Conservation (phyloP, 2,797 vertebrate species). For the Gallinago solitaria region DNA sequence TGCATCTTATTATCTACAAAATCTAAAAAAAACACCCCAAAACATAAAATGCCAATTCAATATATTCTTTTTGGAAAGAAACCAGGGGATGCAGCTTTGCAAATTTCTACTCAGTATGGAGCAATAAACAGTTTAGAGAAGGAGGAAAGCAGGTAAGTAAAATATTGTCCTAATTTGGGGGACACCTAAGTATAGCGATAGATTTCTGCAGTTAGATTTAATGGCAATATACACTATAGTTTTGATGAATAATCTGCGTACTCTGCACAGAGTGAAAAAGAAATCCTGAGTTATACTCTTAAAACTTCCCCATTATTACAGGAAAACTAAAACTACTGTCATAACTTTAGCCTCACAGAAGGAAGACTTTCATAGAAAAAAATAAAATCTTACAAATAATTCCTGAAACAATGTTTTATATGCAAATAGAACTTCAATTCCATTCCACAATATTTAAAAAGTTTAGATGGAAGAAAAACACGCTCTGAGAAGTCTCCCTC, state of each 20-base stretch:
- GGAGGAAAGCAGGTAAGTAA: background rate
- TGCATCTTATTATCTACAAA: background rate
- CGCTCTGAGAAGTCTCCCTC: background rate
- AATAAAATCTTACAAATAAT: background rate
- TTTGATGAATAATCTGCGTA: background rate
- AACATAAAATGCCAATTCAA: background rate
- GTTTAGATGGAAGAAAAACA: background rate
- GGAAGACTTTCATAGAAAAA: background rate
- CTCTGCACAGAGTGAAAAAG: background rate
- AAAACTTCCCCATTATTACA: background rate
- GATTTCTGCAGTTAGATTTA: background rate
- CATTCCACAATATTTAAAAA: background rate
- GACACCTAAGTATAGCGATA: background rate
- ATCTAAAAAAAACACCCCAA: background rate
- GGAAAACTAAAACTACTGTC: background rate
- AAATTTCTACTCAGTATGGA: background rate
- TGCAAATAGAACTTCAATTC: background rate
- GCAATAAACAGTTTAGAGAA: background rate
- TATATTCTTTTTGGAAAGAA: background rate
- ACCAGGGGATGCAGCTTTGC: background rate
- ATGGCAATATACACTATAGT: background rate
- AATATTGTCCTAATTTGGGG: background rate
- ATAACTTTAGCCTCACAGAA: background rate
- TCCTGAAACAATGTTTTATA: background rate
- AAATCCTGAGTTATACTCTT: background rate